Evolutionary conservation across 2,888 invertebrate species (phyloP), one percentile per base, ranked within the genome.

Genomic region (Cataglyphis albicans): DNA sequence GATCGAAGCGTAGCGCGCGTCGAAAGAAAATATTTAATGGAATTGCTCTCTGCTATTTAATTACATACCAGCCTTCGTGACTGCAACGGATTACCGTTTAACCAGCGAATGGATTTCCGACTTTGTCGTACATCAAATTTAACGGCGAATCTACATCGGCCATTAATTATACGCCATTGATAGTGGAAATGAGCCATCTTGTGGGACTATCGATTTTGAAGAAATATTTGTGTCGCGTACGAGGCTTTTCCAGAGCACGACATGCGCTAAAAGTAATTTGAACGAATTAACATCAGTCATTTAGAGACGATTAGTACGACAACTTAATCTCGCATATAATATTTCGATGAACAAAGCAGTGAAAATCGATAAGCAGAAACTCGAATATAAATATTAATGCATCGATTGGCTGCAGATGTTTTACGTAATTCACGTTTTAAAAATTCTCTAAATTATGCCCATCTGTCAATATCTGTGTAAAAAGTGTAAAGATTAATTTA

Each of bases 21-120:
- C 32, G 3, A n/a, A 44, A 55, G 44, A 44, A 68, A 61, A 59
- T 80, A 65, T 76, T 48, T 18, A 21, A 35, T 44, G 68, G 44
- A 65, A 41, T 59, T 67, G 52, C 52, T 35, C 52, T 68, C 35
- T 35, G 21, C 35, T 55, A n/a, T 68, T 68, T 52, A 52, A 68
- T 68, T 52, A 48, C 48, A 48, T 48, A 68, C 6, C 44, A 48
- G 25, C 32, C 12, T n/a, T 52, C 32, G n/a, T 32, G 32, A 68
- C 32, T 70, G 55, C 21, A 70, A 55, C n/a, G 21, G 55, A 72
- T 48, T 44, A 65, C 18, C 41, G 25, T 57, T 55, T 55, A 55
- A 52, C 15, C 52, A 21, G 70, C 21, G 25, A 38, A 18, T 48
- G 29, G 35, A 57, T 72, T 72, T 72, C n/a, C 55, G 61, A 59